Conservation (phyloP, 2,888 invertebrate species). For the Bedellia somnulentella region DNA sequence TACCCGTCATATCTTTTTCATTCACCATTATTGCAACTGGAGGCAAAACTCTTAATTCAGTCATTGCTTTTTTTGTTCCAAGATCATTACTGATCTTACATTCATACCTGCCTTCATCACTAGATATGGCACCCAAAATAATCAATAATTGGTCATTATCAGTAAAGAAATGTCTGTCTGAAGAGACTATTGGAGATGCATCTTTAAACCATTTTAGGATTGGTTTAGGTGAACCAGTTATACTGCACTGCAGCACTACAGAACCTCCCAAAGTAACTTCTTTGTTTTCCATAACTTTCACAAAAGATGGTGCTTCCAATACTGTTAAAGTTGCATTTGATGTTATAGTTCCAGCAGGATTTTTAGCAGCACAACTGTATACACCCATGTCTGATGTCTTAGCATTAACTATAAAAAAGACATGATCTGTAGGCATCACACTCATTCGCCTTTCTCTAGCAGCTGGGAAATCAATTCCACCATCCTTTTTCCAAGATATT, state of each 20-base stretch:
- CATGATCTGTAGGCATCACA: slow-evolving; percentile 88
- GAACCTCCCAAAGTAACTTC: slow-evolving; percentile 80
- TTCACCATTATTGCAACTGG: slow-evolving; percentile 55
- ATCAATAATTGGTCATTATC: slow-evolving; percentile 86
- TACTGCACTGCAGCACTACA: slow-evolving; percentile 86
- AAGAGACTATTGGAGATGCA: slow-evolving; percentile 68
- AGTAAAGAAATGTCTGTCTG: slow-evolving; percentile 84
- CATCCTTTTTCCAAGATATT: slow-evolving; percentile 89
- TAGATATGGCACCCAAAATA: slow-evolving; percentile 76
- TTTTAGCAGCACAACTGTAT: slow-evolving; percentile 91
- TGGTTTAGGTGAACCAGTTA: slow-evolving; percentile 82
- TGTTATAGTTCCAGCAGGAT: slow-evolving; percentile 83
- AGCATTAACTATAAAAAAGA: slow-evolving; percentile 90
- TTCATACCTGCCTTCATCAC: slow-evolving; percentile 85
- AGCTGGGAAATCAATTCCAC: slow-evolving; percentile 93
- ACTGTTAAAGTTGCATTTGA: slow-evolving; percentile 87
- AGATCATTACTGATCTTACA: slow-evolving; percentile 88
- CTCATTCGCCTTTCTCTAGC: slow-evolving; percentile 91
- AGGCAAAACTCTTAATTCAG: slow-evolving; percentile 71
- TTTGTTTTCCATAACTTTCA: slow-evolving; percentile 83
- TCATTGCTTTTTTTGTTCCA: slow-evolving; percentile 73
- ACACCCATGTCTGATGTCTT: slow-evolving; percentile 87
- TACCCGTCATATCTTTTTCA: slow-evolving; percentile 80
- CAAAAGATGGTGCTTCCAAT: slow-evolving; percentile 83
- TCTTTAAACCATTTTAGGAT: slow-evolving; percentile 85